Base-by-base conservation (phyloP, 2,888 invertebrate species). In the Ennomos erosarius region DNA sequence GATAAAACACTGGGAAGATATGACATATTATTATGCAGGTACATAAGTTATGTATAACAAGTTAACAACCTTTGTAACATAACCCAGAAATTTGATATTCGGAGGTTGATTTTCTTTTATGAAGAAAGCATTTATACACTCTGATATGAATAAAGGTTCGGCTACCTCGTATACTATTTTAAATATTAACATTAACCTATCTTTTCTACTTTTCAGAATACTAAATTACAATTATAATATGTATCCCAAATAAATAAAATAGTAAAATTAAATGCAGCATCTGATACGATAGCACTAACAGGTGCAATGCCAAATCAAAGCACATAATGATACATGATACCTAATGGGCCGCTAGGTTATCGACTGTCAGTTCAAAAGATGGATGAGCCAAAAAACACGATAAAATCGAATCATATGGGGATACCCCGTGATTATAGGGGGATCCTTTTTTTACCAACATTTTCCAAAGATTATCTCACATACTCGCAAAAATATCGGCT, bases 351-450 rank as follows among this genome's bases (percentile, higher is more conserved):
- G 62, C 62, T 67, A 72, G 70, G 72, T 74, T 71, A 74, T 74
- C 70, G 59, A 66, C 58, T 54, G 68, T 67, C 68, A 47, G 59
- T 64, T 65, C 64, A 62, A 65, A 73, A 76, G 76, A 78, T 74
- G 67, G 74, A 76, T 75, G 75, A 70, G 68, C 68, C 49, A 65
- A 70, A 70, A 69, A 71, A 72, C 64, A 60, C 64, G 64, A 68
- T 68, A 67, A 69, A 68, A 69, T 69, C 68, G 68, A 68, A 68
- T 72, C 69, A 68, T 72, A 68, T 67, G 67, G 67, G 68, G 69
- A 68, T 62, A 63, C 64, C 55, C 57, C 59, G 62, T 67, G 65
- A 68, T 69, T 67, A 68, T 63, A 64, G 65, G 65, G 65, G 68
- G 68, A 65, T 59, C 1, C 67, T 60, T 56, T 60, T 65, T 62